A percentile compares a stretch with the other conserved stretches of the same genome.
phyloP scores from a whole-genome alignment of 2,888 invertebrate species.

The Ichneumoninae sp. region DNA sequence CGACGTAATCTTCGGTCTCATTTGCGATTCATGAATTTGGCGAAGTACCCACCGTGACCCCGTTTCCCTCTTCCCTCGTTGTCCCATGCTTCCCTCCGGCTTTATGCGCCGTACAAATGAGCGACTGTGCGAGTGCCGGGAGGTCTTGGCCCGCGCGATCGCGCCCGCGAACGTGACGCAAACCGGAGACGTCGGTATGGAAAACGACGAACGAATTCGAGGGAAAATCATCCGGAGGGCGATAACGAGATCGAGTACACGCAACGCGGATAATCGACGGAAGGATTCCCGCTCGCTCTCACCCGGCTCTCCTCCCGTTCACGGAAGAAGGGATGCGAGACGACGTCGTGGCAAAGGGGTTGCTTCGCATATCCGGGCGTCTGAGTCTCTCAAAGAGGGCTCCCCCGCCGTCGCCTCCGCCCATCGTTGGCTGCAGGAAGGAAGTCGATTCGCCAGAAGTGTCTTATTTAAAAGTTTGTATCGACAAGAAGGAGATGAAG shows the following conservation, averaged over 20 bases:
- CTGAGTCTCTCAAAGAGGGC: conserved; percentile 60
- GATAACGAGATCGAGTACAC: conserved; percentile 76
- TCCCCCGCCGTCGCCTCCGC: neutral
- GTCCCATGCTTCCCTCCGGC: conserved; percentile 66
- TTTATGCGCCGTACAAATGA: conserved; percentile 66
- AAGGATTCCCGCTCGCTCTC: conserved; percentile 21
- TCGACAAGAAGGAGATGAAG: conserved; percentile 69
- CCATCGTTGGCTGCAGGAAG: conserved; percentile 72
- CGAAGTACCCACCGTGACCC: conserved; percentile 67
- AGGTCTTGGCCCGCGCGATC: conserved; percentile 42
- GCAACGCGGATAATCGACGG: conserved; percentile 68
- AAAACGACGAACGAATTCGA: conserved; percentile 66
- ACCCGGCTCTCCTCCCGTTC: conserved; percentile 16
- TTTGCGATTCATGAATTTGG: conserved; percentile 77
- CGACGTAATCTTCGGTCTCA: conserved; percentile 77
- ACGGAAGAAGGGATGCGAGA: conserved; percentile 9
- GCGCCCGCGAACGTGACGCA: conserved; percentile 56
- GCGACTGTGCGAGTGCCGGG: conserved; percentile 47
- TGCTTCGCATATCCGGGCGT: conserved; percentile 63
- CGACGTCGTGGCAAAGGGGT: conserved; percentile 51
- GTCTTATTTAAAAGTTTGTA: conserved; percentile 83
- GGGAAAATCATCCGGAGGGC: conserved; percentile 73
- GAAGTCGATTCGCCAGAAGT: conserved; percentile 80
- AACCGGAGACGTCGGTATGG: conserved; percentile 26
- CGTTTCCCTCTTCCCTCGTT: conserved; percentile 67